A percentile compares a stretch with the other conserved stretches of the same genome.
Evolutionary conservation across 2,797 vertebrate genomes (phyloP).

Genomic region (Sciaenops ocellatus): DNA sequence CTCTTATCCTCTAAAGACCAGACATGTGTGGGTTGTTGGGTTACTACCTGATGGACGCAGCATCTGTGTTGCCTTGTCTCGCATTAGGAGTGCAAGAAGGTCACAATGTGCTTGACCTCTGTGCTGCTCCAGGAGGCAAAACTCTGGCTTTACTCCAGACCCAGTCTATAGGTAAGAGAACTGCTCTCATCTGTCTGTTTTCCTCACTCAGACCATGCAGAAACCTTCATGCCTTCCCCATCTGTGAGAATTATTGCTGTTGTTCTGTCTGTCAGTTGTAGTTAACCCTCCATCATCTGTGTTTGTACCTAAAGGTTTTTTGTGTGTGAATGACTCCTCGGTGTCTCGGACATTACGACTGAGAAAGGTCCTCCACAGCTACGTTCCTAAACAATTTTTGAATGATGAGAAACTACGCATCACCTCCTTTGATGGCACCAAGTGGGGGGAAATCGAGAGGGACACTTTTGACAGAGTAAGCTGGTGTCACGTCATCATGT

Average conservation of each 20-base stretch:
- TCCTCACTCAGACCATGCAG: not conserved
- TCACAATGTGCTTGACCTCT: constrained; percentile 92
- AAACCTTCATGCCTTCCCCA: too few species aligned
- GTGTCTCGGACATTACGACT: constrained; percentile 88
- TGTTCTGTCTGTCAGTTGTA: not conserved
- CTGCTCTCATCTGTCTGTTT: not conserved
- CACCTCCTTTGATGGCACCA: constrained; percentile 89
- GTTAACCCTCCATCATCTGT: not conserved
- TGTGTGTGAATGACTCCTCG: constrained; percentile 91
- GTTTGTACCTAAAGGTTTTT: constrained; percentile 78
- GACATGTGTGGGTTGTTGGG: constrained; percentile 83
- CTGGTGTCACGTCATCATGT: not conserved
- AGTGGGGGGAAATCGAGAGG: constrained; percentile 86
- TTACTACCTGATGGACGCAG: constrained; percentile 96
- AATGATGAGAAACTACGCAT: constrained; percentile 81
- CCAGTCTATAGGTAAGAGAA: constrained; percentile 86
- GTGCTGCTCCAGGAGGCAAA: constrained; percentile 96
- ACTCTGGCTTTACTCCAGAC: constrained; percentile 92
- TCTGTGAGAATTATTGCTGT: not conserved
- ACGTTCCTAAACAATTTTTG: constrained; percentile 84
- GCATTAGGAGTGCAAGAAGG: constrained; percentile 86
- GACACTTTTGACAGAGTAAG: constrained; percentile 91
- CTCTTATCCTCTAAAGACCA: constrained; percentile 77
- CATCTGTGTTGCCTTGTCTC: constrained; percentile 93
- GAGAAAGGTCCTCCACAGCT: constrained; percentile 85